Conservation (phyloP, 2,888 invertebrate genomes). For the Meiosimyza decipiens region DNA sequence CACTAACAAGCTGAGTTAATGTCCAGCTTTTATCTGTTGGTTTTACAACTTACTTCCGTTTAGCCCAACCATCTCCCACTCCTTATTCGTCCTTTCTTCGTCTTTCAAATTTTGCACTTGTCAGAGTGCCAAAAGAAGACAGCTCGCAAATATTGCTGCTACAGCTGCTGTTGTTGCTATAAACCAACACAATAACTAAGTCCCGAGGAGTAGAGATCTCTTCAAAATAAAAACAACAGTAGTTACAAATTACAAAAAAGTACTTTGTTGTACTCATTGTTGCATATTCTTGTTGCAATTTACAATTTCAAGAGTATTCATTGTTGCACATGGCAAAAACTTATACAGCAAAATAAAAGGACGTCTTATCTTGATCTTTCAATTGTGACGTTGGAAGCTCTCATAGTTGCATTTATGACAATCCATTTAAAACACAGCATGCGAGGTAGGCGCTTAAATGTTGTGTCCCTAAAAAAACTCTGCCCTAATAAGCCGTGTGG, state of each 20-base stretch:
- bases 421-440: too few species aligned
- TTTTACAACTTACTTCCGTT: conserved; percentile 9
- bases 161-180: conserved; percentile 1
- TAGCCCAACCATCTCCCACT: not conserved
- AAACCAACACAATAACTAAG: not conserved
- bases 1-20: conserved; percentile 11
- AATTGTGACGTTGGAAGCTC: too few species aligned
- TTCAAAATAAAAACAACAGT: not conserved
- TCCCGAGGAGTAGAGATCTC: not conserved
- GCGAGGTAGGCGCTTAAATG: too few species aligned
- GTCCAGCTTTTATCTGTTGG: conserved; percentile 10
- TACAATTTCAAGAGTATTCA: too few species aligned
- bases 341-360: too few species aligned
- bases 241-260: not conserved
- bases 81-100: too few species aligned
- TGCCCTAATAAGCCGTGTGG: too few species aligned
- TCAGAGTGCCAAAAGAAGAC: conserved; percentile 1
- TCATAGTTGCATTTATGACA: too few species aligned
- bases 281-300: not conserved
- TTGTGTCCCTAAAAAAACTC: too few species aligned
- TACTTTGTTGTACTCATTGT: not conserved
- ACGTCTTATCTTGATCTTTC: too few species aligned
- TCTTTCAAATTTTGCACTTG: not conserved
- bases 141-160: not conserved
- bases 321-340: too few species aligned